Evolutionary conservation across 2,113 vertebrate genomes (phyloP), one percentile per base, ranked within the genome.

Genomic region (Prolemur simus): DNA sequence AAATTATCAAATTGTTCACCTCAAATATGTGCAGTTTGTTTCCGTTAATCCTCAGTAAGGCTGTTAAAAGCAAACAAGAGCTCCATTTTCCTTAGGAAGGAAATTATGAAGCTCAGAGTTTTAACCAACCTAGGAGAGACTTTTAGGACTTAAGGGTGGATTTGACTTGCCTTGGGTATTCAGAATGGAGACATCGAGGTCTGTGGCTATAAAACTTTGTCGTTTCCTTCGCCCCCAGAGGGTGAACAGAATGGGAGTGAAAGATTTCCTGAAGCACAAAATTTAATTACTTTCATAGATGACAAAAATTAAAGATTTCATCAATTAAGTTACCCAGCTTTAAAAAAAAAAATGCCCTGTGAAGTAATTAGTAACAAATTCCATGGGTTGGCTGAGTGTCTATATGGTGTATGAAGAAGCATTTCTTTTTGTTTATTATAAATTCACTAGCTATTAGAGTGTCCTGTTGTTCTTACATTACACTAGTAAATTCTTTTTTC

Each of bases 401-500:
- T 82, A 1, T 64, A 42, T 93, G 52, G 68, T 91, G 78, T 78
- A 49, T 74, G 82, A 93, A 78, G 82, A 95, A 93, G 32, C 39
- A 66, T 84, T 96, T 96, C 71, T 85, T 91, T 90, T 93, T 94
- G 60, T 95, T 95, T 94, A 88, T 90, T 95, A 63, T 90, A 94
- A 54, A 78, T 91, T 96, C 82, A 91, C 60, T 89, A 73, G 89
- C 58, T 92, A 82, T 97, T 95, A 93, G 86, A 96, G 71, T 95
- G 37, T 86, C 64, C 91, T 49, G 34, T 97, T 96, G 86, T 97
- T 97, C 69, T 97, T 97, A 95, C 81, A 96, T 96, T 97, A 73
- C 86, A 77, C 58, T 91, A 94, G 91, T 97, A 94, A 97, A 98
- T 97, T 97, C 64, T 63, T 91, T 96, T 80, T 76, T 96, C 60